Evolutionary conservation across 2,888 invertebrate species (phyloP).

Genomic region (Watsonalla binaria): DNA sequence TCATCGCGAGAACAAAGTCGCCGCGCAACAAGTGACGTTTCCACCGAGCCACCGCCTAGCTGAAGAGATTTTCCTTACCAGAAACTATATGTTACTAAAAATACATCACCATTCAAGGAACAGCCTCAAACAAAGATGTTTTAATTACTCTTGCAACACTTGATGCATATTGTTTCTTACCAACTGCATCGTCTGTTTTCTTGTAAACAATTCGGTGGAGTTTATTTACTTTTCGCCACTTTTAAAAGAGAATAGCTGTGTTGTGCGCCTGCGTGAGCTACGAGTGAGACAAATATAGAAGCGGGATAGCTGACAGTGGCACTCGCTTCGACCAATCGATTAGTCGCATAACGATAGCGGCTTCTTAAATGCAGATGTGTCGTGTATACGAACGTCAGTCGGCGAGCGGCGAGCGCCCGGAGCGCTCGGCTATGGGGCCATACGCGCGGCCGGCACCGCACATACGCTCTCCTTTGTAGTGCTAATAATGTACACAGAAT

Average conservation of each 20-base stretch:
- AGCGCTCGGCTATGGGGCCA: conserved; percentile 50
- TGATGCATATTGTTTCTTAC: conserved; percentile 9
- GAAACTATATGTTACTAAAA: conserved; percentile 20
- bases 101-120: conserved; percentile 3
- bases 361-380: conserved; percentile 80
- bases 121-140: background rate
- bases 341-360: conserved; percentile 79
- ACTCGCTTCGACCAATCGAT: conserved; percentile 77
- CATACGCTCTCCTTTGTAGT: conserved; percentile 59
- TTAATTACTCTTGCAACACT: background rate
- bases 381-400: conserved; percentile 73
- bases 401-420: conserved; percentile 62
- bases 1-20: conserved; percentile 66
- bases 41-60: conserved; percentile 41
- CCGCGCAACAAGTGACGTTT: conserved; percentile 72
- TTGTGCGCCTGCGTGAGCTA: conserved; percentile 59
- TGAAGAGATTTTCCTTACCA: conserved; percentile 36
- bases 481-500: conserved; percentile 41
- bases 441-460: conserved; percentile 33
- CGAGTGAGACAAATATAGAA: conserved; percentile 54
- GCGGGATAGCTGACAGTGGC: conserved; percentile 57
- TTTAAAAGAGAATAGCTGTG: conserved; percentile 56
- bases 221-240: conserved; percentile 76
- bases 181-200: conserved; percentile 47
- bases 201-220: conserved; percentile 64